Conservation (phyloP, 2,888 invertebrate species). For the Drosophila infuscata region DNA sequence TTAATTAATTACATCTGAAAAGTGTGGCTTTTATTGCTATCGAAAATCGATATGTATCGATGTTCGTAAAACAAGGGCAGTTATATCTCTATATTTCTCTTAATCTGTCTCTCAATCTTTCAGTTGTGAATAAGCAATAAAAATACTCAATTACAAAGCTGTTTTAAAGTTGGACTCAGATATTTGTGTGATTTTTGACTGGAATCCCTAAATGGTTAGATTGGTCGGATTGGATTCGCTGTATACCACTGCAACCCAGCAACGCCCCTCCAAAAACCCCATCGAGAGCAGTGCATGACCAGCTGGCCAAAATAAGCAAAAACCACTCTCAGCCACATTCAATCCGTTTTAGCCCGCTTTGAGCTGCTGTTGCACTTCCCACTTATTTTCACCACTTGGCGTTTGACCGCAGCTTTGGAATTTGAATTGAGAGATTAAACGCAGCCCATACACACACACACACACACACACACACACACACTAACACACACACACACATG, state of each 20-base stretch:
- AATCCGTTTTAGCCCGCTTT: conserved; percentile 22
- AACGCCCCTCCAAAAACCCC: background rate
- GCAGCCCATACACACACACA: conserved; percentile 26
- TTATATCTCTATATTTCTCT: background rate
- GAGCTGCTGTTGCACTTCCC: conserved; percentile 26
- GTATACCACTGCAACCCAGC: background rate
- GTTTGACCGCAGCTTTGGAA: conserved; percentile 49
- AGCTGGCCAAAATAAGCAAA: conserved; percentile 44
- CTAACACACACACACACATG: background rate
- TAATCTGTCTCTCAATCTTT: background rate
- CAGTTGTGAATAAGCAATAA: conserved; percentile 17
- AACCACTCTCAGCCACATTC: conserved; percentile 11
- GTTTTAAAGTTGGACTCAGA: too few species aligned
- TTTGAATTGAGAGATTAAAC: conserved; percentile 78
- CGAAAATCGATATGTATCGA: background rate
- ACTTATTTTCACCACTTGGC: conserved; percentile 57
- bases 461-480: background rate
- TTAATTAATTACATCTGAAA: background rate
- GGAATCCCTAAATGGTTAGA: conserved; percentile 35
- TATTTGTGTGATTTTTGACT: conserved; percentile 22
- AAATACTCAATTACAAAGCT: conserved; percentile 37
- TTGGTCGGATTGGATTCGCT: conserved; percentile 4
- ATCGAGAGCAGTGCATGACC: conserved; percentile 16
- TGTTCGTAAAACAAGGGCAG: background rate
- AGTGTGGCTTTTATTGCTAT: too few species aligned